Evolutionary conservation across 2,888 invertebrate species (phyloP).

Genomic region (Argyresthia albistria): DNA sequence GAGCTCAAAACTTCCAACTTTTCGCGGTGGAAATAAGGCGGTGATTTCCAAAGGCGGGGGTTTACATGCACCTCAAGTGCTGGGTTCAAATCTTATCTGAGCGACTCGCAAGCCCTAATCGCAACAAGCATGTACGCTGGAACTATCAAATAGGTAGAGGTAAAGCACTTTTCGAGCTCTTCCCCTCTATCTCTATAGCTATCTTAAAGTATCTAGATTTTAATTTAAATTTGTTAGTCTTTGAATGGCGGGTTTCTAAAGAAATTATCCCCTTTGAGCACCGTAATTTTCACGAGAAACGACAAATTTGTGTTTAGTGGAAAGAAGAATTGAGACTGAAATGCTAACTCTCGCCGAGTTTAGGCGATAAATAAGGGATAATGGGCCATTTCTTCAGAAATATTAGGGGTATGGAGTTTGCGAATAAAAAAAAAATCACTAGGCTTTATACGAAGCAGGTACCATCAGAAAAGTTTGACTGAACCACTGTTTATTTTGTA

Average conservation of each 20-base stretch:
- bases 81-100: no score
- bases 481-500: no score
- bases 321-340: constrained; percentile 35
- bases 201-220: not conserved
- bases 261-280: not conserved
- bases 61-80: no score
- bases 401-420: constrained; percentile 42
- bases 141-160: no score
- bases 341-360: constrained; percentile 28
- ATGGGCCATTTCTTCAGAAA: constrained; percentile 49
- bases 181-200: no score
- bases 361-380: constrained; percentile 46
- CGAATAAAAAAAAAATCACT: constrained; percentile 1
- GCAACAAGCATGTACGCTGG: no score
- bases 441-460: not conserved
- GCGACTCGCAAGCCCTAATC: no score
- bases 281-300: not conserved
- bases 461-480: no score
- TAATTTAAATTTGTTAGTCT: not conserved
- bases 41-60: not conserved
- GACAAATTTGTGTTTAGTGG: constrained; percentile 4
- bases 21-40: not conserved
- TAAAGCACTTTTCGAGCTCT: no score
- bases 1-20: constrained; percentile 42
- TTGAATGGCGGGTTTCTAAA: not conserved